Conservation (phyloP, 2,888 invertebrate genomes). For the Penaeus monodon region DNA sequence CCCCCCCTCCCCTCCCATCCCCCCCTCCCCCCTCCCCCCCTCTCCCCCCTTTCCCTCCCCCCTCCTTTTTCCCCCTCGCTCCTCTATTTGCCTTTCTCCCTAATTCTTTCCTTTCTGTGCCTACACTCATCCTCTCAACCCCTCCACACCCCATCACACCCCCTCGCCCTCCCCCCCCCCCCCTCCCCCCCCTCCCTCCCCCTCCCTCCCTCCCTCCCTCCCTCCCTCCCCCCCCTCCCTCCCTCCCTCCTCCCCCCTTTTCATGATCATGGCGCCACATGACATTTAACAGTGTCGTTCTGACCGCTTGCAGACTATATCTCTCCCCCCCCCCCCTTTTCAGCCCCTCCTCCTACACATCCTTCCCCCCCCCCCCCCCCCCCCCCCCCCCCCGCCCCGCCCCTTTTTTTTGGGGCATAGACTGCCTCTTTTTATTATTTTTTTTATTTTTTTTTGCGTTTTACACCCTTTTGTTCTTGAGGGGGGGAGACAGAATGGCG, state of each 20-base stretch:
- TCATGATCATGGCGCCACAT: no score
- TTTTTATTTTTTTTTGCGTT: no score
- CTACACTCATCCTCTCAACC: background rate
- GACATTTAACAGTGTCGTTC: no score
- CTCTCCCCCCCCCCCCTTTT: background rate
- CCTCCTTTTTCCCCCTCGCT: background rate
- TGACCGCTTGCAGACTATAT: background rate
- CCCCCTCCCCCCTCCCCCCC: conserved; percentile 2
- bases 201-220: background rate
- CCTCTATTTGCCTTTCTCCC: background rate
- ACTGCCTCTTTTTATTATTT: no score
- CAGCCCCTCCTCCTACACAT: background rate
- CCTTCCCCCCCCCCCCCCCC: background rate
- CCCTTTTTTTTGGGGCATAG: background rate
- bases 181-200: background rate
- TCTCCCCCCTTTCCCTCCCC: no score
- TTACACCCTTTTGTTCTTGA: no score
- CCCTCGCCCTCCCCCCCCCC: background rate
- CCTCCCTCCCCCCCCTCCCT: background rate
- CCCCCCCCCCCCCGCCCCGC: background rate
- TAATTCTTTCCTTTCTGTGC: no score
- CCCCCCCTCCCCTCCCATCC: background rate
- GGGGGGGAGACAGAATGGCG: no score
- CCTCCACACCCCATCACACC: background rate
- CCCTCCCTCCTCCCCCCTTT: background rate